These are phyloP conservation scores for Rhinolophus sinicus DNA, from an alignment of 2,113 vertebrate genomes.

Conservation along the genomic window DNA sequence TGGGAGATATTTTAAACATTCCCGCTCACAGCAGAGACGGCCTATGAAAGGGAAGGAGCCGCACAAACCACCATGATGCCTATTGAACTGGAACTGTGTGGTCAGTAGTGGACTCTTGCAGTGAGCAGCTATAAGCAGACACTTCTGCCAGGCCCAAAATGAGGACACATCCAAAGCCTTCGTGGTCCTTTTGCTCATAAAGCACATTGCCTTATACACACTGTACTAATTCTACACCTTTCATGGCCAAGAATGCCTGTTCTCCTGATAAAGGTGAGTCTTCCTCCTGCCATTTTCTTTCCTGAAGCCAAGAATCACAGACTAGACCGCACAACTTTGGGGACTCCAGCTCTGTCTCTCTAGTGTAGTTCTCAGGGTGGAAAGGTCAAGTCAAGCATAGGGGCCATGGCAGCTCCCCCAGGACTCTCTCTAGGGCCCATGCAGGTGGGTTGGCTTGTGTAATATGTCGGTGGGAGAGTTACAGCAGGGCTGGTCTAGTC, in stretches of 20 bases:
- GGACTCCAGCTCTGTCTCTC: background rate
- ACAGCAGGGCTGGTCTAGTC: background rate
- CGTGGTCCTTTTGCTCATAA: background rate
- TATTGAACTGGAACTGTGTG: rapidly evolving
- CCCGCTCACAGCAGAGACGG: background rate
- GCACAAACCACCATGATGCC: background rate
- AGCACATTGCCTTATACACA: background rate
- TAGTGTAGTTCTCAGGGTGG: background rate
- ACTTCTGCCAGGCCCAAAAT: background rate
- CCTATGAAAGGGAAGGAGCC: too few relatives aligned
- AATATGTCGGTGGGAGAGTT: background rate
- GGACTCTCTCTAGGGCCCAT: background rate
- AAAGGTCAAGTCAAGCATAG: background rate
- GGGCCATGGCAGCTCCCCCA: rapidly evolving
- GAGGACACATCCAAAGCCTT: rapidly evolving
- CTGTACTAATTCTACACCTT: background rate
- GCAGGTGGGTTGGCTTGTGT: rapidly evolving
- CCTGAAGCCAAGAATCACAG: background rate
- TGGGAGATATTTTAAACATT: background rate
- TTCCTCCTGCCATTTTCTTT: background rate
- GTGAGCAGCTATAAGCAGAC: background rate
- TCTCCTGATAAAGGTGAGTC: background rate
- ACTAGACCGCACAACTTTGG: background rate
- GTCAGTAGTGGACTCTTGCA: rapidly evolving
- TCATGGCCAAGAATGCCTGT: background rate